Evolutionary conservation across 2,888 invertebrate genomes (phyloP).

Genomic region (Mesorhabditis spiculigera): DNA sequence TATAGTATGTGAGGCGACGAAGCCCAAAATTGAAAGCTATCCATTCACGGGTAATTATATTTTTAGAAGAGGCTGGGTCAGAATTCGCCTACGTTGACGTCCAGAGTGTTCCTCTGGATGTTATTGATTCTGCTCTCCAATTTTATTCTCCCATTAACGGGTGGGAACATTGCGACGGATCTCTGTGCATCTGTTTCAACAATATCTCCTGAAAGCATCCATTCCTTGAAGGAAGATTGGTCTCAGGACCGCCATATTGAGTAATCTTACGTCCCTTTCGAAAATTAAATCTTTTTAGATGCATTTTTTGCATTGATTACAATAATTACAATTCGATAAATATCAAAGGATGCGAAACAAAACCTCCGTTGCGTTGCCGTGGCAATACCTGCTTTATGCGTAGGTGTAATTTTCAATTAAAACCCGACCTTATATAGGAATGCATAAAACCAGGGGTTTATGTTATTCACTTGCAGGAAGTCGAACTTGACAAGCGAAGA

Average conservation of each 20-base stretch:
- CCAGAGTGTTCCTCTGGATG: too few species aligned
- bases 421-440: neutral
- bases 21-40: too few species aligned
- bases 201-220: neutral
- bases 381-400: neutral
- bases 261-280: constrained; percentile 8
- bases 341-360: neutral
- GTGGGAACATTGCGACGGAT: too few species aligned
- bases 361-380: neutral
- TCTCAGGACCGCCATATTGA: neutral
- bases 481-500: neutral
- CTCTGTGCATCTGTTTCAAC: too few species aligned
- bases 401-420: neutral
- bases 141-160: too few species aligned
- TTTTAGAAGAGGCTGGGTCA: too few species aligned
- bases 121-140: too few species aligned
- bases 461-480: neutral
- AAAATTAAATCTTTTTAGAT: neutral
- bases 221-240: neutral
- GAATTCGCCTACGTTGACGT: too few species aligned
- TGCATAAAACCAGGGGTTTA: neutral
- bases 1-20: too few species aligned
- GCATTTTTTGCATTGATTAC: constrained; percentile 4
- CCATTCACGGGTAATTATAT: too few species aligned
- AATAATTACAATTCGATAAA: neutral